Conservation (phyloP, 2,888 invertebrate species). For the Mimachlamys varia region DNA sequence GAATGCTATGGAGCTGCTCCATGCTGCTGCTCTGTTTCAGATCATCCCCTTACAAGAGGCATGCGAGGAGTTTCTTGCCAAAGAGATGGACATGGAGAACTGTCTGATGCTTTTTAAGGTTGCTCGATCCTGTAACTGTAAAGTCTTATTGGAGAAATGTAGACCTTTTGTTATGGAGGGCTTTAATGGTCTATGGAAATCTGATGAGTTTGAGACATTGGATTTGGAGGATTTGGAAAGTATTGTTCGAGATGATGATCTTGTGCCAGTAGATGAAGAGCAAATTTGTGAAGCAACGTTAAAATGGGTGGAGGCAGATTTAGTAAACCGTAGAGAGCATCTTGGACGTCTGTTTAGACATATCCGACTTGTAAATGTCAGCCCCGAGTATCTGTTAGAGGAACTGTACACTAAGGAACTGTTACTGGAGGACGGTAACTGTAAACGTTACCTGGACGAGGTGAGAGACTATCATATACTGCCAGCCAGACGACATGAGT, state of each 20-base stretch:
- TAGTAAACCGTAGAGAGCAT: constrained; percentile 48
- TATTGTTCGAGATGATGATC: constrained; percentile 60
- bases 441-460: constrained; percentile 55
- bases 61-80: constrained; percentile 58
- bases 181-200: constrained; percentile 60
- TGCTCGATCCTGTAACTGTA: constrained; percentile 56
- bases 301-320: constrained; percentile 57
- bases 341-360: constrained; percentile 51
- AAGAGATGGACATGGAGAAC: constrained; percentile 58
- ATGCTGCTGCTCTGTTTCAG: constrained; percentile 60
- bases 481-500: constrained; percentile 60
- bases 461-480: constrained; percentile 61
- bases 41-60: constrained; percentile 57
- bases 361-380: constrained; percentile 59
- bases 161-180: constrained; percentile 58
- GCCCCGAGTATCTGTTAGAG: constrained; percentile 59
- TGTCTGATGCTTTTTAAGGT: constrained; percentile 58
- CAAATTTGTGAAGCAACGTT: constrained; percentile 63
- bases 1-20: constrained; percentile 55
- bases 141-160: constrained; percentile 53
- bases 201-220: constrained; percentile 55
- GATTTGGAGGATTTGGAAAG: constrained; percentile 56
- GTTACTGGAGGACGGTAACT: constrained; percentile 52
- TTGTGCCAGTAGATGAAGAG: constrained; percentile 63
- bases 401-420: constrained; percentile 50